Conservation (phyloP, 2,113 vertebrate genomes). For the Microcebus griseorufus region DNA sequence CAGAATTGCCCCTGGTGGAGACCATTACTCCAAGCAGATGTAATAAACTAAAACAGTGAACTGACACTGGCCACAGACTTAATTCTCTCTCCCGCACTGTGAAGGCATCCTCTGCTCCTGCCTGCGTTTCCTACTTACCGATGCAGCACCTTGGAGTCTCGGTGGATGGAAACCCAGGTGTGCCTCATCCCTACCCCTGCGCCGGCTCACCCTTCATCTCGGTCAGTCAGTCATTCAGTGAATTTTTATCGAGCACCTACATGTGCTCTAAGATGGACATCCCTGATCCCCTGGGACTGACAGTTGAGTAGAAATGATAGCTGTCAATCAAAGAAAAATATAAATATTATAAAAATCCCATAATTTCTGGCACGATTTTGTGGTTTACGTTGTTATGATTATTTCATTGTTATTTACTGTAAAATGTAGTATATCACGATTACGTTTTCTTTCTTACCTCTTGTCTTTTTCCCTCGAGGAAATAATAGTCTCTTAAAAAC, state of each 20-base stretch:
- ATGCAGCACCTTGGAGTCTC: fast-evolving
- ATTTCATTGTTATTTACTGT: not conserved
- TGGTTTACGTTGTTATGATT: not conserved
- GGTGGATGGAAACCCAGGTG: fast-evolving
- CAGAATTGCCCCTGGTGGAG: not conserved
- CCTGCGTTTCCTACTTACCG: fast-evolving
- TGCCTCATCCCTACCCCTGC: not conserved
- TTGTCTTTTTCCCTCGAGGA: not conserved
- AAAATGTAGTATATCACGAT: not conserved
- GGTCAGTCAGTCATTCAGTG: not conserved
- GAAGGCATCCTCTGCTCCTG: fast-evolving
- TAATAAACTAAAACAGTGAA: not conserved
- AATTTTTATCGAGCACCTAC: not conserved
- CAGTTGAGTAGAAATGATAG: not conserved
- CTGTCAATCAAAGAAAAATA: not conserved
- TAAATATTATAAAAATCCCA: not conserved
- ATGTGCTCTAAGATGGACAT: fast-evolving
- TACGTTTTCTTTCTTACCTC: not conserved
- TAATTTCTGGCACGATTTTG: not conserved
- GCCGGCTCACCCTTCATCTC: not conserved
- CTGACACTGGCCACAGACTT: fast-evolving
- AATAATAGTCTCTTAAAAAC: not conserved
- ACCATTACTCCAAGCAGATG: too few species aligned
- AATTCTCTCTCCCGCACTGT: fast-evolving
- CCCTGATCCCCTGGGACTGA: not conserved